Percentiles rank a stretch among this genome's conserved stretches.
phyloP scores from a whole-genome alignment of 2,113 vertebrate genomes.

The Poeciliopsis occidentalis region DNA sequence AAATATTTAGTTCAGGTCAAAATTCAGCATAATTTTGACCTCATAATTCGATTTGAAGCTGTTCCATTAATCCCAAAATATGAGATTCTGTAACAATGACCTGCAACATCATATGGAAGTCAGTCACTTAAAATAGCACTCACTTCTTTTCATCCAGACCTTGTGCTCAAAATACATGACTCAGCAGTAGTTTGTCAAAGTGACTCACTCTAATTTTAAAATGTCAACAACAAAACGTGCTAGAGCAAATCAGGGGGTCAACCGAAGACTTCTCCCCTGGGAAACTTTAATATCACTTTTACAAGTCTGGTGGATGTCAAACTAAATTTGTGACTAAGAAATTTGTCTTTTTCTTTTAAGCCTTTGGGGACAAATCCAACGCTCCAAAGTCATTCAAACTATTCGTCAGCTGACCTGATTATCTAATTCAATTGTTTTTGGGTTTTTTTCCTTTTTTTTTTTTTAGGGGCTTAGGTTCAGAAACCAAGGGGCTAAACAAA shows the following conservation, averaged over 20 bases:
- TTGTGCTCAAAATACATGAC: not conserved
- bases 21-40: too few relatives aligned
- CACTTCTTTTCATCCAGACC: not conserved
- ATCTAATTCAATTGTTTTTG: not conserved
- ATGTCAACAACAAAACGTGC: not conserved
- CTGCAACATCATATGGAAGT: not conserved
- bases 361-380: not conserved
- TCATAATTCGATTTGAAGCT: too few relatives aligned
- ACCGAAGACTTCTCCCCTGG: not conserved
- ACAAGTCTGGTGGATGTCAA: not conserved
- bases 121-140: not conserved
- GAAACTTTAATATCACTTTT: not conserved
- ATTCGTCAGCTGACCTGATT: not conserved
- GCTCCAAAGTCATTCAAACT: not conserved
- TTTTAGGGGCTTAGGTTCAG: slow-evolving; percentile 2
- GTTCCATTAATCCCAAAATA: not conserved
- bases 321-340: not conserved
- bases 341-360: not conserved
- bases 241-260: not conserved
- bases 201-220: not conserved
- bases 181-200: not conserved
- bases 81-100: not conserved
- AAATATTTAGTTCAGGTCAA: not conserved
- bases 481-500: not conserved
- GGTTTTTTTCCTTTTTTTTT: too few relatives aligned